Evolutionary conservation across 2,113 vertebrate species (phyloP), one percentile per base, ranked within the genome.

Genomic region (Ceuthmochares aereus): DNA sequence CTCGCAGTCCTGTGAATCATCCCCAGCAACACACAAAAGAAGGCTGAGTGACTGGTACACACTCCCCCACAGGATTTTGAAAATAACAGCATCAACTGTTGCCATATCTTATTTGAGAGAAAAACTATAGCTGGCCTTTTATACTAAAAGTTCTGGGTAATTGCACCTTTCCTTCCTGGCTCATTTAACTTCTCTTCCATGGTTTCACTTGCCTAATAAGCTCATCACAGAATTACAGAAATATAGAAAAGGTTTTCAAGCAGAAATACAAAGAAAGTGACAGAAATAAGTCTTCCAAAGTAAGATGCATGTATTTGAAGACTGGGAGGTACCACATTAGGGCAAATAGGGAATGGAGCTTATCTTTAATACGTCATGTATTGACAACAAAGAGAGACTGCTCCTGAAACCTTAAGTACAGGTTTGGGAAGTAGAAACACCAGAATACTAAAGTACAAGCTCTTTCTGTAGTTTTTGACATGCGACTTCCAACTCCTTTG

Each of bases 1-100:
- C 75, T 94, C 15, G 52, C 59, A 81, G 95, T 69, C 32, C 77
- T 94, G 87, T 96, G 94, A 97, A 95, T 97, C 96, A 97, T 95
- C 66, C 84, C 80, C 91, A 96, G 84, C 62, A 67, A 51, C 67
- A 95, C 95, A 97, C 89, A 96, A 92, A 97, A 92, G 91, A 76
- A 79, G 78, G 81, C 86, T 10, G 1, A 95, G 92, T 93, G 96
- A 92, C 94, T 96, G 89, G 94, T 94, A 96, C 95, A 88, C 45
- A 95, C 94, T 95, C 96, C 91, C 78, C 89, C 95, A 87, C 86
- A 89, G 66, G 94, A 96, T 67, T 93, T 93, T 96, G 85, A 96
- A 97, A 97, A 97, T 96, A 97, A 95, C 89, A 93, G 84, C 83
- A 95, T 62, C 96, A 96, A 95, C 82, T 75, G 67, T 16, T 88